Base-by-base conservation (phyloP, 2,888 invertebrate genomes). In the Tiphia femorata region DNA sequence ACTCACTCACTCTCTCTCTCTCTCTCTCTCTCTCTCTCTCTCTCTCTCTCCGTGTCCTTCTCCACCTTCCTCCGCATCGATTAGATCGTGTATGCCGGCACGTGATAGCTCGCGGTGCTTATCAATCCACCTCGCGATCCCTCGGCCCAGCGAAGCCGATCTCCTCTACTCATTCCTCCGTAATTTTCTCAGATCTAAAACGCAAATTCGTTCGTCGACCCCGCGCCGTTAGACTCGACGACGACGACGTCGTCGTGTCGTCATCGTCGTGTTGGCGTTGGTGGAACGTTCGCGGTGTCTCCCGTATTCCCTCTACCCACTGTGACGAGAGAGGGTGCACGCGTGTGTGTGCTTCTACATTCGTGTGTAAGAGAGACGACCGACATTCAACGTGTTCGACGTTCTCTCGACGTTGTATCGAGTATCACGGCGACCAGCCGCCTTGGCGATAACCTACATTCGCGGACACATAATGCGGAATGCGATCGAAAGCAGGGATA, bases 371-470 rank as follows among this genome's bases (percentile, higher is more conserved):
- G n/a, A n/a, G n/a, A n/a, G n/a, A n/a, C n/a, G n/a, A n/a, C n/a
- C n/a, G n/a, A n/a, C n/a, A n/a, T n/a, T n/a, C n/a, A n/a, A n/a
- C n/a, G n/a, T n/a, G n/a, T n/a, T n/a, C n/a, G n/a, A n/a, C n/a
- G n/a, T n/a, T n/a, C n/a, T n/a, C n/a, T n/a, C n/a, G n/a, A 14
- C 17, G 14, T 14, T 35, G 7, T 6, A 14, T 2, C 33, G 38
- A 8, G 38, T 7, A 17, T 20, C 14, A 47, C 42, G 47, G 35
- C 19, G 29, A 53, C 17, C 16, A 41, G 58, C 40, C 53, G 61
- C 50, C 61, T 60, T 51, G 54, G 57, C 58, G 64, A 65, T 65
- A 70, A 70, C 69, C 64, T 49, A 70, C 62, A 69, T 70, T 70
- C 61, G 47, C 37, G 49, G 67, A 51, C 55, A 59, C 59, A 59